Percentiles rank a stretch among this genome's conserved stretches.
phyloP scores from a whole-genome alignment of 2,888 invertebrate species.

The Vesta saturnalis region DNA sequence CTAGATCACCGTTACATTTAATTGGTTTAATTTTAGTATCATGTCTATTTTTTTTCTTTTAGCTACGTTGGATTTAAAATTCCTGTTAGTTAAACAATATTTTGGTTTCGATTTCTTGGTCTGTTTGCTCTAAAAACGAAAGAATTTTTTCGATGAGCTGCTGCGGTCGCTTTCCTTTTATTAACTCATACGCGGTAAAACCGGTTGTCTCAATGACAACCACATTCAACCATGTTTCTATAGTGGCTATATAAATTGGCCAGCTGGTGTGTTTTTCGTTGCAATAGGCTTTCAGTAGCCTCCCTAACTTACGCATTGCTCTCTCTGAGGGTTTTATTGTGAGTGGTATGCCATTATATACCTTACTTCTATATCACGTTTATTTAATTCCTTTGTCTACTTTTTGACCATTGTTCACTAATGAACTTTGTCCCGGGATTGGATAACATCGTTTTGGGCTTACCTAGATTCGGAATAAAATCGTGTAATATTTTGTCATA shows the following conservation, averaged over 20 bases:
- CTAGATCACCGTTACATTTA: no score
- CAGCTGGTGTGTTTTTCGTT: slow-evolving; percentile 1
- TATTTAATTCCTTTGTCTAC: neutral
- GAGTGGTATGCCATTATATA: neutral
- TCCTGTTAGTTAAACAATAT: no score
- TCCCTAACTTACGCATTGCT: neutral
- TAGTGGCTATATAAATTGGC: neutral
- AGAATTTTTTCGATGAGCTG: no score
- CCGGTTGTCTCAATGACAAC: no score
- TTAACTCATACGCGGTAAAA: no score
- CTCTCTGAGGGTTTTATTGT: slow-evolving; percentile 7
- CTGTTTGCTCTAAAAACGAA: no score
- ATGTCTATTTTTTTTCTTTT: no score
- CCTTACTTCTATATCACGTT: neutral
- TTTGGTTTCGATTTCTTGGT: no score
- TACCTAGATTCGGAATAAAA: neutral
- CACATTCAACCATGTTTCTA: slow-evolving; percentile 1
- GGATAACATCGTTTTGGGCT: neutral
- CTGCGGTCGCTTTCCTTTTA: no score
- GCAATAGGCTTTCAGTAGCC: neutral
- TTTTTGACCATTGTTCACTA: neutral
- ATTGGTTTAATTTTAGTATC: no score
- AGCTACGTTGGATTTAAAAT: no score
- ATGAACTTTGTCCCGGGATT: neutral
- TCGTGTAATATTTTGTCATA: neutral